Evolutionary conservation across 2,113 vertebrate species (phyloP).

Genomic region (Chrysemys picta): DNA sequence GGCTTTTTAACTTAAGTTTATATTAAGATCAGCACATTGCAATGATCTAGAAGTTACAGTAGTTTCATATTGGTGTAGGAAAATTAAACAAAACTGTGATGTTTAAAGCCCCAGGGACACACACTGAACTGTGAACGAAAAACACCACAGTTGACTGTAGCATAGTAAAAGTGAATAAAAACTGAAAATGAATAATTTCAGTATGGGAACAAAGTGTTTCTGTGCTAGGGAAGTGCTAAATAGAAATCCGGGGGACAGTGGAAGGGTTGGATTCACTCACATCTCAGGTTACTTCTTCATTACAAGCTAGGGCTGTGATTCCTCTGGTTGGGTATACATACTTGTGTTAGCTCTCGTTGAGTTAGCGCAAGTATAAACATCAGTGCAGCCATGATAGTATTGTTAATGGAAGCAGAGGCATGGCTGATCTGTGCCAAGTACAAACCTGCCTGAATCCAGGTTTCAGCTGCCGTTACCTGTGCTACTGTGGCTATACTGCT

Average conservation of each 20-base stretch:
- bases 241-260: not conserved
- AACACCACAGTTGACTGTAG: not conserved
- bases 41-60: not conserved
- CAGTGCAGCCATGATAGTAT: too few species aligned
- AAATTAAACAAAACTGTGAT: not conserved
- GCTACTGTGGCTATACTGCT: too few species aligned
- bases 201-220: not conserved
- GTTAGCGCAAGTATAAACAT: too few species aligned
- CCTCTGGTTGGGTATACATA: not conserved
- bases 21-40: not conserved
- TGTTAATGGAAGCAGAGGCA: too few species aligned
- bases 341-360: not conserved
- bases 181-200: not conserved
- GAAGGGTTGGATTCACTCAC: not conserved
- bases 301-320: not conserved
- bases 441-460: not conserved
- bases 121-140: not conserved
- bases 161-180: not conserved
- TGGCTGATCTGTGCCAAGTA: not conserved
- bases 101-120: not conserved
- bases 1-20: not conserved
- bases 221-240: not conserved
- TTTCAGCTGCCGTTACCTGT: too few species aligned
- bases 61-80: not conserved
- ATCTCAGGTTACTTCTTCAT: not conserved